Base-by-base conservation (phyloP, 2,888 invertebrate species). In the Sinopyrophorus schimmeli region DNA sequence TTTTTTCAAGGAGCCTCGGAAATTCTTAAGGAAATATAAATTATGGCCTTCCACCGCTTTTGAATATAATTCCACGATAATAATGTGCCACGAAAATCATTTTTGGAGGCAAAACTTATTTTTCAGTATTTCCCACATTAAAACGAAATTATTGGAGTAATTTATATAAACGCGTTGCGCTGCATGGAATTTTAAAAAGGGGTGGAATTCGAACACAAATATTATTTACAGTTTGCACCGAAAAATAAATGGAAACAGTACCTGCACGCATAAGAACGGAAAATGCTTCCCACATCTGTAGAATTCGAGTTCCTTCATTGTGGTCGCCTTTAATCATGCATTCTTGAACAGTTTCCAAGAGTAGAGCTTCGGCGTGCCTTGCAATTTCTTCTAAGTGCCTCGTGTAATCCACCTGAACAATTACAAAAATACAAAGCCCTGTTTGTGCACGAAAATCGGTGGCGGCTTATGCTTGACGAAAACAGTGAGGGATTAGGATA, bases 311-410 rank as follows among this genome's bases (percentile, higher is more conserved):
- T 6, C 66, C 67, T 28, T 64, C 59, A 38, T 58, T 52, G 21
- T 53, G 53, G 31, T 63, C 58, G 10, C 55, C 63, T 12, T 58
- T 53, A 20, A 79, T 57, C 72, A 79, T 75, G 27, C 74, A 59
- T 31, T 73, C 70, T 58, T 79, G 77, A 9, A 82, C 72, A 6
- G 74, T 72, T 42, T 74, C 71, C 41, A 80, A 72, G 1, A 85
- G 72, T 30, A 81, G 58, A 10, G 71, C 72, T 67, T 84, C 80
- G 11, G 81, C 76, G 65, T 74, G 75, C 50, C 79, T 79, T 39
- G 80, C 77, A 14, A 87, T 69, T 58, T 83, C 84, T 61, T 89
- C 89, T 28, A 91, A 76, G 67, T 88, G 88, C 59, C 86, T 77
- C 54, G 81, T 83, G 61, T 83, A 83, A 67, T 87, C 87, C 1